Evolutionary conservation across 2,113 vertebrate species (phyloP).

Genomic region (Tyrannus savana): DNA sequence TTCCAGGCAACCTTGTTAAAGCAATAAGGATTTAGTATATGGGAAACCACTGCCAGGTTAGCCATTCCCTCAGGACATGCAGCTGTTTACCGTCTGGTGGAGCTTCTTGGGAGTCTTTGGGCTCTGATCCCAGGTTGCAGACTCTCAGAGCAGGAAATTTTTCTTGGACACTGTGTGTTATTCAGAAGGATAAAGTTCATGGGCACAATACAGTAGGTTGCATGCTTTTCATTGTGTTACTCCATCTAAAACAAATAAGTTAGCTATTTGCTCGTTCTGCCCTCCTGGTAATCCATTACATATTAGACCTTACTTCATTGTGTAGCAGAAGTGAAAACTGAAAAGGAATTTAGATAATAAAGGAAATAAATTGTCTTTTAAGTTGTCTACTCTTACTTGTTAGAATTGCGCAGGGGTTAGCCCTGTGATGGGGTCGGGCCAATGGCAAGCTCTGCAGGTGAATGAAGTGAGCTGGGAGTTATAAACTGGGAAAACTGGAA

Average conservation of each 20-base stretch:
- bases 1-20: slow-evolving; percentile 53
- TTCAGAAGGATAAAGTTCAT: slow-evolving; percentile 54
- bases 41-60: slow-evolving; percentile 25
- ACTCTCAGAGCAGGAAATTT: slow-evolving; percentile 40
- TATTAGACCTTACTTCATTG: slow-evolving; percentile 23
- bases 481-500: not conserved
- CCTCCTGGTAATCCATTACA: slow-evolving; percentile 26
- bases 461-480: not conserved
- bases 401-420: not conserved
- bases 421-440: not conserved
- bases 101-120: slow-evolving; percentile 65
- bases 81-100: slow-evolving; percentile 32
- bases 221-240: not conserved
- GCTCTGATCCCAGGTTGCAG: not conserved
- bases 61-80: not conserved
- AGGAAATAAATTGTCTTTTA: not conserved
- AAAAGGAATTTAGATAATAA: not conserved
- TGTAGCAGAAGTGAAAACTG: not conserved
- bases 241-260: slow-evolving; percentile 40
- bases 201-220: slow-evolving; percentile 38
- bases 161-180: slow-evolving; percentile 30
- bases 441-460: not conserved
- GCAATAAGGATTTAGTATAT: slow-evolving; percentile 27
- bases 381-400: not conserved
- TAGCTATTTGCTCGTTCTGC: slow-evolving; percentile 19